These are phyloP conservation scores for Drosophila anomelani DNA, from an alignment of 2,888 invertebrate genomes.

Conservation along the genomic window DNA sequence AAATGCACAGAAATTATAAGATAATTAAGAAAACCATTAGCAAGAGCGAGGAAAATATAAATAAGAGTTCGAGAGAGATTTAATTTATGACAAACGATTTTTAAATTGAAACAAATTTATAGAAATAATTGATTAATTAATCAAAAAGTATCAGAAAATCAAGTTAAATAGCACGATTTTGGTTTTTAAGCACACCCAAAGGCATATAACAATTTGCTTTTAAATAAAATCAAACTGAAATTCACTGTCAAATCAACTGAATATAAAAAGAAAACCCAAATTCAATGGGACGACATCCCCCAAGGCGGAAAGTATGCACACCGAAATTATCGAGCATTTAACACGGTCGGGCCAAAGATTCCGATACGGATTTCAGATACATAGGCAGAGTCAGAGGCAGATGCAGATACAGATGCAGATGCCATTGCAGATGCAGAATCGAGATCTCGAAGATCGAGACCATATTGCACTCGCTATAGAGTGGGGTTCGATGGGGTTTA, in stretches of 20 bases:
- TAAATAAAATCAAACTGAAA: not conserved
- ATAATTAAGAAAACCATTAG: constrained; percentile 14
- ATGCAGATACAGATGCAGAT: constrained; percentile 9
- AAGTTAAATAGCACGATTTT: not conserved
- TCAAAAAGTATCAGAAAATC: no score
- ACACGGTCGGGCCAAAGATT: constrained; percentile 59
- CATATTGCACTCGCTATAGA: constrained; percentile 46
- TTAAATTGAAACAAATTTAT: no score
- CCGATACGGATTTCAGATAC: constrained; percentile 34
- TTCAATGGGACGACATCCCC: constrained; percentile 48
- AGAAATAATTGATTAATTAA: no score
- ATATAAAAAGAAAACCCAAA: constrained; percentile 60
- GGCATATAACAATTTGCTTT: not conserved
- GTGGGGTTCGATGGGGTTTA: constrained; percentile 23
- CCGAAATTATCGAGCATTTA: constrained; percentile 74
- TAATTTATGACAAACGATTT: not conserved
- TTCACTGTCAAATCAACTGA: constrained; percentile 1
- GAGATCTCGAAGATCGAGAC: constrained; percentile 28
- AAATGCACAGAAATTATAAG: constrained; percentile 11
- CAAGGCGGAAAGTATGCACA: constrained; percentile 33
- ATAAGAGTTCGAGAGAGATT: not conserved
- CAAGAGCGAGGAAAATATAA: not conserved
- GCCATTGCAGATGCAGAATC: constrained; percentile 31
- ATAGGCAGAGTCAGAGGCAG: constrained; percentile 8
- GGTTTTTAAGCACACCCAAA: no score